Percentiles rank a stretch among this genome's conserved stretches.
These are phyloP conservation scores for Drosophila sturtevanti DNA, from an alignment of 1,140 invertebrate species.

Conservation along the genomic window DNA sequence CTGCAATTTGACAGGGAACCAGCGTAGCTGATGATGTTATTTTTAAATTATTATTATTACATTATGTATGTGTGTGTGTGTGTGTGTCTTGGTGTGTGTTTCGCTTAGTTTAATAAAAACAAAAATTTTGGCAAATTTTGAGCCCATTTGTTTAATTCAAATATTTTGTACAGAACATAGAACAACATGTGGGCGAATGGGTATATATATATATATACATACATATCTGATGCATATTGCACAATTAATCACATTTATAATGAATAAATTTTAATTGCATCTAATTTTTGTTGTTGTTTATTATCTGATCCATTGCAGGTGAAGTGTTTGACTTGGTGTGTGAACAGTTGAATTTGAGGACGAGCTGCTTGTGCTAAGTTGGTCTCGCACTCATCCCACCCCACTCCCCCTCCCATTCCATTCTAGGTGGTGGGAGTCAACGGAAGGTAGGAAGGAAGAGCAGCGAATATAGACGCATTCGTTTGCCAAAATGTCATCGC, in stretches of 20 bases:
- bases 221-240: not conserved
- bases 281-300: not conserved
- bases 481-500: slow-evolving; percentile 65
- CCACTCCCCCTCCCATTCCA: not conserved
- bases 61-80: not conserved
- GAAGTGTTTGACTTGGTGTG: not conserved
- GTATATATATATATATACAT: not conserved
- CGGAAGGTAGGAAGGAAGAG: not conserved
- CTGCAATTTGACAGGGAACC: not conserved
- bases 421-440: not conserved
- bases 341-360: not conserved
- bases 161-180: not conserved
- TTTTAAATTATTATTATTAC: too few species aligned
- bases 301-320: not conserved
- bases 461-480: slow-evolving; percentile 11
- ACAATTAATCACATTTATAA: not conserved
- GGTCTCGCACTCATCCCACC: too few species aligned
- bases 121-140: not conserved
- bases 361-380: not conserved
- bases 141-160: not conserved
- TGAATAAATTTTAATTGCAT: not conserved
- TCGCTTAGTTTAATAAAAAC: slow-evolving; percentile 3
- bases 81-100: slow-evolving; percentile 6
- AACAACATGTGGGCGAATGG: not conserved
- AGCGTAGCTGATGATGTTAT: not conserved